A percentile compares a stretch with the other conserved stretches of the same genome.
Conservation (phyloP, 2,888 invertebrate species). For the Nomada fabriciana region DNA sequence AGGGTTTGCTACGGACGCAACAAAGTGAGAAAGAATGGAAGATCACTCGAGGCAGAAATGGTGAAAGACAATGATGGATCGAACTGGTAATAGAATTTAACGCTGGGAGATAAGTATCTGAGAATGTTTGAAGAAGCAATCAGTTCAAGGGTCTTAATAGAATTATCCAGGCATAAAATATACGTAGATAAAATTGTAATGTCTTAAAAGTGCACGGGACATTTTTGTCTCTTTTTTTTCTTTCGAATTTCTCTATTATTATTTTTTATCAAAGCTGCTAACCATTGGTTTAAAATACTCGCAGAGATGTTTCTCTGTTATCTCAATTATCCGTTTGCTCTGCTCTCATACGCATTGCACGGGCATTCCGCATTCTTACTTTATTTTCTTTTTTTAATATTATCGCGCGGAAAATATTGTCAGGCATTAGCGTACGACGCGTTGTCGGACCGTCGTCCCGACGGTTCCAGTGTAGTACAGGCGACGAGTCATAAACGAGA, state of each 20-base stretch:
- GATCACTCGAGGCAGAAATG: too few relatives aligned
- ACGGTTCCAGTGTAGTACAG: neutral
- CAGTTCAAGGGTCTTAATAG: neutral
- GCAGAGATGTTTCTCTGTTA: constrained; percentile 40
- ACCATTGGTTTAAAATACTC: constrained; percentile 10
- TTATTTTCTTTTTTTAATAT: constrained; percentile 30
- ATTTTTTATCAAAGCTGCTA: constrained; percentile 40
- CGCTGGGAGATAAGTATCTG: neutral
- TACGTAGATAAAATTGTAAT: neutral
- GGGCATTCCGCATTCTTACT: constrained; percentile 11
- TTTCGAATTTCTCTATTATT: constrained; percentile 42
- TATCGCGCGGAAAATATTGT: constrained; percentile 5
- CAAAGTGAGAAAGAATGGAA: neutral
- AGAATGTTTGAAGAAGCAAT: neutral
- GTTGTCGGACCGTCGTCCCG: too few relatives aligned
- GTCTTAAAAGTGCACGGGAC: neutral
- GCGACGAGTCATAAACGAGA: neutral
- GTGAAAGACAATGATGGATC: too few relatives aligned
- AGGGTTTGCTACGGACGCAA: too few relatives aligned
- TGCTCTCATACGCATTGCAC: constrained; percentile 44
- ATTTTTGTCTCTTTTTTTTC: neutral
- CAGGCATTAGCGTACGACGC: constrained; percentile 4
- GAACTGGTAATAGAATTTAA: neutral
- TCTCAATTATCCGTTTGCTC: constrained; percentile 60
- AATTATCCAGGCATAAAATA: neutral